phyloP scores from a whole-genome alignment of 1,140 invertebrate species.

The Drosophila albomicans region DNA sequence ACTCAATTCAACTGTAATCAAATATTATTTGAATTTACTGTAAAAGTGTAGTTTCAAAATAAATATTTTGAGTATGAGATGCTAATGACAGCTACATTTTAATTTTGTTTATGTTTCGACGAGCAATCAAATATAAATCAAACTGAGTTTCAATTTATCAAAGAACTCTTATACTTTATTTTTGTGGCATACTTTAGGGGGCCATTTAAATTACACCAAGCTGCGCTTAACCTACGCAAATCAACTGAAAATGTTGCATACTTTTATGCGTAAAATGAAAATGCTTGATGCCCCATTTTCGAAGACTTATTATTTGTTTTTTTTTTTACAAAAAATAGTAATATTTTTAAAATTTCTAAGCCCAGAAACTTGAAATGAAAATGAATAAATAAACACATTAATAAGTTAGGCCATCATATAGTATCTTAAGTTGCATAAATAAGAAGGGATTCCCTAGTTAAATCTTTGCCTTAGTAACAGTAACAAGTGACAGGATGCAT shows the following conservation, averaged over 20 bases:
- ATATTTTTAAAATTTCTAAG: too few relatives aligned
- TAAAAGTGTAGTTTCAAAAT: too few relatives aligned
- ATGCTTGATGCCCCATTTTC: background rate
- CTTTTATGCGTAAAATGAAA: background rate
- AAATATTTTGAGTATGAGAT: background rate
- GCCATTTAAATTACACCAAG: background rate
- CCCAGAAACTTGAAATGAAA: too few relatives aligned
- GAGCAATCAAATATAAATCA: too few relatives aligned
- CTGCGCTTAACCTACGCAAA: background rate
- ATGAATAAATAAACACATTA: too few relatives aligned
- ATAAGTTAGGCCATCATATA: too few relatives aligned
- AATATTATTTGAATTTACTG: background rate
- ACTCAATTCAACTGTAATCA: background rate
- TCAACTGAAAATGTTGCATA: background rate
- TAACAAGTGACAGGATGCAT: background rate
- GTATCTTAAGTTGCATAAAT: background rate
- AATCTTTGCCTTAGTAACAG: slow-evolving; percentile 2
- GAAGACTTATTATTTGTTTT: too few relatives aligned
- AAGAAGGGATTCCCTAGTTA: background rate
- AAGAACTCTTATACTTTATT: background rate
- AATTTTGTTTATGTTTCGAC: too few relatives aligned
- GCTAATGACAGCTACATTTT: too few relatives aligned
- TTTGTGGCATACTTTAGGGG: slow-evolving; percentile 29
- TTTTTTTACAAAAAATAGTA: too few relatives aligned
- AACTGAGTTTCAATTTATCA: background rate